Evolutionary conservation across 2,797 vertebrate species (phyloP), one percentile per base, ranked within the genome.

Genomic region (Chelonia mydas): DNA sequence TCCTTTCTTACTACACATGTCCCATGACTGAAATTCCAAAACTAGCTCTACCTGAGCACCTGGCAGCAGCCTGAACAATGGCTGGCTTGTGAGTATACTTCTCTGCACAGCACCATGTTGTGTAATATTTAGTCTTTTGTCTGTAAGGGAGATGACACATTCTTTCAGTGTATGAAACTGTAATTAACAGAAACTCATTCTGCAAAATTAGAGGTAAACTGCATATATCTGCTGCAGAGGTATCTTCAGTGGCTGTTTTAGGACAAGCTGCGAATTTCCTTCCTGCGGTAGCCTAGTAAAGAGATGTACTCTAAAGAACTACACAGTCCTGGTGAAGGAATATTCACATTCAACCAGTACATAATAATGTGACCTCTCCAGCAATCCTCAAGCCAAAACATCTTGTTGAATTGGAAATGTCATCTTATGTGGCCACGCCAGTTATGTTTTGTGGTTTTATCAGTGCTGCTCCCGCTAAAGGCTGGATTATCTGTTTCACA

Each of bases 401-500:
- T 98, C 97, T 76, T 97, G 91, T 93, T 95, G 92, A 96, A 97
- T 91, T 96, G 89, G 87, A 88, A 98, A 98, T 97, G 97, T 87
- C 94, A 96, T 94, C 89, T 89, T 90, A 92, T 95, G 96, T 90
- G 82, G 96, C 95, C 74, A 95, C 91, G 97, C 95, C 96, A 96
- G 81, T 97, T 96, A 96, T 93, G 96, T 97, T 98, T 89, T 93
- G 95, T 94, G 92, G 90, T 97, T 98, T 98, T 98, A 98, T 98
- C 98, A 97, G 86, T 1, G 84, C 45, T 91, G 88, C 90, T 98
- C 94, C 96, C 91, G 96, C 97, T 97, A 97, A 97, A 96, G 83
- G 79, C 96, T 94, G 96, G 95, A 95, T 96, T 97, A 95, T 98
- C 98, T 98, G 97, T 96, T 98, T 98, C 97, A 97, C 93, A 96